Evolutionary conservation across 2,113 vertebrate species (phyloP), one percentile per base, ranked within the genome.

Genomic region (Oophaga pumilio): DNA sequence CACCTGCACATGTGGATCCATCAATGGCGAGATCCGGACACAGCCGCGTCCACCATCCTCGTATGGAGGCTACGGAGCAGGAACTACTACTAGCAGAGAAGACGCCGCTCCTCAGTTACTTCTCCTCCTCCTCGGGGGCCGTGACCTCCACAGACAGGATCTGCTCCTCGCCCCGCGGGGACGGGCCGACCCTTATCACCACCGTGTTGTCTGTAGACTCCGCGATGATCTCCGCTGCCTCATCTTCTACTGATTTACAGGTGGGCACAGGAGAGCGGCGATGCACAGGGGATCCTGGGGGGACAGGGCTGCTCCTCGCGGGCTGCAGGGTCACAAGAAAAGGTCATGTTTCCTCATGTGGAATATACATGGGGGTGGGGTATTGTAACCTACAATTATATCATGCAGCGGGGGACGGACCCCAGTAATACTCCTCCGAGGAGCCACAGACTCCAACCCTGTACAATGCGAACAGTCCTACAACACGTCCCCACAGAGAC

Each of bases 151-250:
- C 85, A 68, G 85, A 86, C 10, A 86, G 59, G 57, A 79, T 88
- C 71, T 82, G 86, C 69, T 79, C 86, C 20, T 82, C 80, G 6
- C 59, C 80, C 2, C 52, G 56, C 13, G 69, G 80, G 13, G 86
- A 88, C 7, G 86, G 80, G 52, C 86, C 57, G 53, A 79, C 76
- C 4, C 82, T 71, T 50, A 97, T 93, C 77, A 91, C 49, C 78
- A 97, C 83, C 0, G 93, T 92, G 82, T 89, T 94, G 87, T 96
- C 95, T 0, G 93, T 74, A 0, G 91, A 92, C 76, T 94, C 89
- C 0, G 94, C 90, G 60, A 91, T 66, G 0, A 92, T 68, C n/a
- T 93, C 93, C 0, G 90, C 90, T 43, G 24, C 77, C 0, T 0
- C 50, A 0, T 0, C 5, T 0, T 89, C 89, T 0, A 82, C 81